Evolutionary conservation across 1,140 invertebrate species (phyloP).

Genomic region (Temnothorax nylanderi): DNA sequence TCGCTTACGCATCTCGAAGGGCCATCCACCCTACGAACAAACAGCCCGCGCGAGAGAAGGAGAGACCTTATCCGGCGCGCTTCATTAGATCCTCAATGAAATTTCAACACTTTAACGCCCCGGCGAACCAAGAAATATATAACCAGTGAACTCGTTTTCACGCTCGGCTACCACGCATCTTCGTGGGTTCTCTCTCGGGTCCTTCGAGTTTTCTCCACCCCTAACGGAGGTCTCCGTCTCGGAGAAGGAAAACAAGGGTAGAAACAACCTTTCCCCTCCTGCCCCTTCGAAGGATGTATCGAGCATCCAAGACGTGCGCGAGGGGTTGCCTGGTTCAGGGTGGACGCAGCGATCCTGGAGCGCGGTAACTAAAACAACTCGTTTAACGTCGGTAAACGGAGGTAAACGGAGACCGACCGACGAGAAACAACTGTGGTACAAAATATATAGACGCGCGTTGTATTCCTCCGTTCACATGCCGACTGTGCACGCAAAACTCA

Average conservation of each 20-base stretch:
- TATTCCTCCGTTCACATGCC: conserved; percentile 4
- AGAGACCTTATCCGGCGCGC: conserved; percentile 75
- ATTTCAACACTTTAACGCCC: conserved; percentile 80
- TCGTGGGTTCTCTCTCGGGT: conserved; percentile 63
- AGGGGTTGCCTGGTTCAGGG: conserved; percentile 22
- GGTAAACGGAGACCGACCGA: conserved; percentile 15
- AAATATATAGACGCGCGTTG: background rate
- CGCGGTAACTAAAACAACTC: conserved; percentile 62
- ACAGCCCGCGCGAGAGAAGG: conserved; percentile 66
- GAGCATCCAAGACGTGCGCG: conserved; percentile 54
- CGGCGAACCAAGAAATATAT: conserved; percentile 76
- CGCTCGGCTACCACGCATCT: conserved; percentile 73
- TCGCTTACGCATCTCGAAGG: conserved; percentile 76
- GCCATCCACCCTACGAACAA: conserved; percentile 76
- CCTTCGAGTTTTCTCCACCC: conserved; percentile 65
- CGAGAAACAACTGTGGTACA: background rate
- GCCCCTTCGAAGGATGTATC: conserved; percentile 60
- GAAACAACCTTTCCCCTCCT: conserved; percentile 36
- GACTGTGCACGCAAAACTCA: background rate
- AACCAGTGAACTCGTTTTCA: conserved; percentile 83
- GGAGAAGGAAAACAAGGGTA: conserved; percentile 73
- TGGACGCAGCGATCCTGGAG: conserved; percentile 69
- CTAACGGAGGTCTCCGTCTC: conserved; percentile 60
- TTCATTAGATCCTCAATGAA: conserved; percentile 81
- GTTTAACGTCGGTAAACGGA: conserved; percentile 61